Evolutionary conservation across 1,140 invertebrate genomes (phyloP).

Genomic region (Drosophila pseudoobscura): DNA sequence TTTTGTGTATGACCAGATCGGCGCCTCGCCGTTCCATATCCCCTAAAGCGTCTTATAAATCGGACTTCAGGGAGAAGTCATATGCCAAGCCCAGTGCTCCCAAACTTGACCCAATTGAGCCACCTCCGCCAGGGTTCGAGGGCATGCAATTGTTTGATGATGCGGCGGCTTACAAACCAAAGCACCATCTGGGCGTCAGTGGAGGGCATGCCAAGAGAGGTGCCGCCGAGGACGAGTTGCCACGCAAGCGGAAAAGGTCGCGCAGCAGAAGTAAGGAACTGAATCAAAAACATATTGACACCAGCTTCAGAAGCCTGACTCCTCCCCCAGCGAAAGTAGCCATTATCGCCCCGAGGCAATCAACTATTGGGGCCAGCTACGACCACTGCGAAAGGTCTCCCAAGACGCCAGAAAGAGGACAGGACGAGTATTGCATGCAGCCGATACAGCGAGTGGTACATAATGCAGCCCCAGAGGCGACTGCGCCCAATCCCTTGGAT

Average conservation of each 20-base stretch:
- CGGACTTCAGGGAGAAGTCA: slow-evolving; percentile 45
- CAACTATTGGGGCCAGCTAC: slow-evolving; percentile 18
- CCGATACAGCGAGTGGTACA: neutral
- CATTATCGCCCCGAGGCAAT: slow-evolving; percentile 31
- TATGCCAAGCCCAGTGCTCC: slow-evolving; percentile 23
- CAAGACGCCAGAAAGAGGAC: slow-evolving; percentile 49
- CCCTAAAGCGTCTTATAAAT: slow-evolving; percentile 53
- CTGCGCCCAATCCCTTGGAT: slow-evolving; percentile 10
- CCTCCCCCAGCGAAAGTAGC: slow-evolving; percentile 54
- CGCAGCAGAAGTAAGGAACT: slow-evolving; percentile 46
- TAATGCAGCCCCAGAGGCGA: slow-evolving; percentile 5
- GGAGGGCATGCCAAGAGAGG: slow-evolving; percentile 11
- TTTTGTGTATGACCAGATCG: slow-evolving; percentile 37
- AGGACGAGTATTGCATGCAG: slow-evolving; percentile 15
- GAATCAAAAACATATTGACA: slow-evolving; percentile 17
- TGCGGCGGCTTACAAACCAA: slow-evolving; percentile 33
- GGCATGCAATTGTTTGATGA: slow-evolving; percentile 50
- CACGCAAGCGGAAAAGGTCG: slow-evolving; percentile 50
- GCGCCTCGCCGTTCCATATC: slow-evolving; percentile 55
- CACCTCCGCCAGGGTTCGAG: slow-evolving; percentile 66
- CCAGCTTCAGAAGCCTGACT: slow-evolving; percentile 52
- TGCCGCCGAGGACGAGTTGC: slow-evolving; percentile 18
- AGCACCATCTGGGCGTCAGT: slow-evolving; percentile 17
- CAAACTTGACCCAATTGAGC: slow-evolving; percentile 53
- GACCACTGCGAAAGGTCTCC: slow-evolving; percentile 35